Evolutionary conservation across 2,888 invertebrate species (phyloP), one percentile per base, ranked within the genome.

Genomic region (Ariolimax columbianus): DNA sequence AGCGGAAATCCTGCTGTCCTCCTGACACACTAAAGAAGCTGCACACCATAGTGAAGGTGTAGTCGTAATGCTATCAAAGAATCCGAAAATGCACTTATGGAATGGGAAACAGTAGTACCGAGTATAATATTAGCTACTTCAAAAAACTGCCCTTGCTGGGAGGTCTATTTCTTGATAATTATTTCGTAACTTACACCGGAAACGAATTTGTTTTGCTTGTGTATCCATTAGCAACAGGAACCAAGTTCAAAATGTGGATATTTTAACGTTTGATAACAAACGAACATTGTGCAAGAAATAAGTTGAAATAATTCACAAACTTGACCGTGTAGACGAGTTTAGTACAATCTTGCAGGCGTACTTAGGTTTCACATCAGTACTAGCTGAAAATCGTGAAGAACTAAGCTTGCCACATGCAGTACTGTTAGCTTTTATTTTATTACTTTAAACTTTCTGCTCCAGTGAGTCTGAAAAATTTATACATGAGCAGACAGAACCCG

Each of bases 221-320:
- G 72, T 72, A 23, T 72, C 72, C 72, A 23, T 4, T 72, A 72
- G 40, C 72, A 72, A 72, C 72, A 40, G 19, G 72, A 72, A 17
- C 26, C 26, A 38, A 72, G 11, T 72, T 72, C 38, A 72, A 72
- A 72, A 72, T 72, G 38, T 55, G 55, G 55, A n/a, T 6, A 72
- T 19, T 19, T 23, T 72, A 72, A 72, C 72, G 72, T 72, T 63
- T 72, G 40, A 40, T 38, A 72, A 72, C 40, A 40, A 72, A 40
- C 26, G 40, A 72, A 9, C 72, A 55, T 6, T 2, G 3, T 7
- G 55, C 23, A 55, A 23, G 19, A n/a, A n/a, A n/a, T n/a, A n/a
- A n/a, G n/a, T n/a, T n/a, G n/a, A n/a, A 55, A 6, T 11, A 55
- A 55, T 3, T 17, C 55, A 55, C 19, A 55, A 6, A 14, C 23